These are phyloP conservation scores for Oncorhynchus tshawytscha DNA, from an alignment of 2,113 vertebrate species.

Conservation along the genomic window DNA sequence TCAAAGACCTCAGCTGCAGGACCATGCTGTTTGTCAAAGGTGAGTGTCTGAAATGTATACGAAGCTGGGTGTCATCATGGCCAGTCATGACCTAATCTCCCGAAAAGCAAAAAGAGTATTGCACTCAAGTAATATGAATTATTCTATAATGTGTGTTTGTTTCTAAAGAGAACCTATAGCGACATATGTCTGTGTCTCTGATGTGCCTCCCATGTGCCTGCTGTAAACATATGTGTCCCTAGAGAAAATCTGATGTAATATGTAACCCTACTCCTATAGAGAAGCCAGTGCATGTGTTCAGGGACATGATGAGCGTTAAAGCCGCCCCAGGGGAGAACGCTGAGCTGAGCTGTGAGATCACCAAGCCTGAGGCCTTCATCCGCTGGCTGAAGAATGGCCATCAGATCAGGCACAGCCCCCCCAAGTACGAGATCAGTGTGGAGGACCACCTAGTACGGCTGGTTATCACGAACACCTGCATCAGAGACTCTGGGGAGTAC, in stretches of 20 bases:
- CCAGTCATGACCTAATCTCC: too few relatives aligned
- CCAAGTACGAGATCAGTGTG: slow-evolving; percentile 79
- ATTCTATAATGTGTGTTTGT: background rate
- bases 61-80: background rate
- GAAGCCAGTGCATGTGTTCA: slow-evolving; percentile 79
- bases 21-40: slow-evolving; percentile 88
- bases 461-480: slow-evolving; percentile 70
- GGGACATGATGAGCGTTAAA: slow-evolving; percentile 78
- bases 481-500: slow-evolving; percentile 87
- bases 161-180: background rate
- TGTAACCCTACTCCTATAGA: slow-evolving; percentile 66
- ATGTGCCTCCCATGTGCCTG: background rate
- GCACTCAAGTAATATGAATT: background rate
- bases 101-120: background rate
- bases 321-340: slow-evolving; percentile 78
- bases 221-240: background rate
- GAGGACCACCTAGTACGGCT: slow-evolving; percentile 74
- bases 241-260: background rate
- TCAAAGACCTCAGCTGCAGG: slow-evolving; percentile 84
- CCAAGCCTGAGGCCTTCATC: slow-evolving; percentile 72
- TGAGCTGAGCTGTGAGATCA: slow-evolving; percentile 86
- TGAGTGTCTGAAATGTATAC: slow-evolving; percentile 41
- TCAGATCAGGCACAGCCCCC: slow-evolving; percentile 75
- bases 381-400: slow-evolving; percentile 89
- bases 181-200: too few relatives aligned